Conservation (phyloP, 2,797 vertebrate species). For the Euphonia xanthogaster region DNA sequence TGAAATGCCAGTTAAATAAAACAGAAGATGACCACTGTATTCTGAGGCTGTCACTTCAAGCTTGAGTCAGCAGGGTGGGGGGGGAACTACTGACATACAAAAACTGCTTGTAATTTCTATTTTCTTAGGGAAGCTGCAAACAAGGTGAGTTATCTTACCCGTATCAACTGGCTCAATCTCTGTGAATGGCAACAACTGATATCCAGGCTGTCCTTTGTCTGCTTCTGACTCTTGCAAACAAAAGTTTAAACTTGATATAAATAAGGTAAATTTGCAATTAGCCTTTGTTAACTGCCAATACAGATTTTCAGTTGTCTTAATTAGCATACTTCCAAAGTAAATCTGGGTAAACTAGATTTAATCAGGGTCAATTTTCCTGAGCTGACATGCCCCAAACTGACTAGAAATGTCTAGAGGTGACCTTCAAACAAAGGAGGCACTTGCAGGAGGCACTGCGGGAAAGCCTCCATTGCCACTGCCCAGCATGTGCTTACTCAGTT, state of each 20-base stretch:
- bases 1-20: not conserved
- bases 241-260: not conserved
- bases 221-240: not conserved
- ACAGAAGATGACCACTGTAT: not conserved
- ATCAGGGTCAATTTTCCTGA: not conserved
- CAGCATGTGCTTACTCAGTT: not conserved
- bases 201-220: not conserved
- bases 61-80: not conserved
- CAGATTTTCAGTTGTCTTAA: not conserved
- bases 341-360: not conserved
- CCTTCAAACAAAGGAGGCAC: not conserved
- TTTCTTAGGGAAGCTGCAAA: conserved; percentile 11
- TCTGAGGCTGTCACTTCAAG: not conserved
- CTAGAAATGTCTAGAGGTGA: not conserved
- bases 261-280: not conserved
- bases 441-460: not conserved
- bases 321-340: not conserved
- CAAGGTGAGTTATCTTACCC: not conserved
- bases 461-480: not conserved
- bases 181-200: not conserved
- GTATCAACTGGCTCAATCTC: not conserved
- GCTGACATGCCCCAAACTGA: not conserved
- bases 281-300: not conserved
- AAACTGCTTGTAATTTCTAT: not conserved
- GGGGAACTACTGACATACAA: not conserved